Evolutionary conservation across 2,797 vertebrate genomes (phyloP), one percentile per base, ranked within the genome.

Genomic region (Threskiornis aethiopicus): DNA sequence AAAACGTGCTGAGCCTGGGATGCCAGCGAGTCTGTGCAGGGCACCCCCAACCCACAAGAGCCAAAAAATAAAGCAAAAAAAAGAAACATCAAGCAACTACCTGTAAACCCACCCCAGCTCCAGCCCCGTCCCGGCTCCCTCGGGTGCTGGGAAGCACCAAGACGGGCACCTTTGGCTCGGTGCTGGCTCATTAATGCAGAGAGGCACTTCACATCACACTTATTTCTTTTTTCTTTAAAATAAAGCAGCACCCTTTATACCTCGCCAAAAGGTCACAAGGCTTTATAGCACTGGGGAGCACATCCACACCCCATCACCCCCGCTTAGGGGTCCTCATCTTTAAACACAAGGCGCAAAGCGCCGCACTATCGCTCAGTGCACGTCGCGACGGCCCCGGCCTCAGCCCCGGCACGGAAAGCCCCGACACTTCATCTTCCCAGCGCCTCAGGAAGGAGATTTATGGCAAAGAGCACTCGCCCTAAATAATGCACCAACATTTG

Each of bases 311-410:
- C 49, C 71, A 33, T 2, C 57, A 5, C 47, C 42, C 28, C 6
- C 2, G 0, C 25, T 1, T 2, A 6, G 16, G 49, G 73, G 7
- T 26, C 3, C 57, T 29, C 42, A 6, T 6, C n/a, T 7, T 18
- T 0, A 18, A 29, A 13, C 33, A 2, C 1, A 16, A n/a, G n/a
- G 22, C 4, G 41, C 4, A 16, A 58, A 64, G 41, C 1, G 0
- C 35, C 2, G 1, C 49, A 0, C 35, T 7, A 4, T 44, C 7
- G 1, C 49, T n/a, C 14, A 1, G 28, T 7, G 3, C 35, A 7
- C 10, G 1, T 3, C 0, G 1, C 13, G 3, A 8, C 2, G 1
- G 26, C 26, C 39, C 11, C 72, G 18, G 14, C 10, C 51, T 37
- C 33, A 11, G 31, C 42, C 67, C 61, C 15, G 1, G 13, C 46